Conservation (phyloP, 2,113 vertebrate species). For the Phainopepla nitens region DNA sequence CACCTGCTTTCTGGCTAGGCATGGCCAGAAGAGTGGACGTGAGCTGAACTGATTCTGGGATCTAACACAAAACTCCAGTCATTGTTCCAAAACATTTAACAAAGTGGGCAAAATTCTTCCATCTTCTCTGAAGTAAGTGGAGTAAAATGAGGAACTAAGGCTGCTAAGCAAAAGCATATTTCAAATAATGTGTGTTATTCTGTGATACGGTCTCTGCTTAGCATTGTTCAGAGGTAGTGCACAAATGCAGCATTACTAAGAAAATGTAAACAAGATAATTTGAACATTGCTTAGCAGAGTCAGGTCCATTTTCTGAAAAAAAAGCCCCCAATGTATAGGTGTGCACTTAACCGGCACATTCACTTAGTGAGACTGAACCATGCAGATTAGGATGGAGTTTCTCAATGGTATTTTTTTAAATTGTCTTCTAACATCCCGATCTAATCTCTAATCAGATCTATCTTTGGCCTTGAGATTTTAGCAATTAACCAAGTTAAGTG, state of each 20-base stretch:
- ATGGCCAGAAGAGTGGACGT: background rate
- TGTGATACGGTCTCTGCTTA: background rate
- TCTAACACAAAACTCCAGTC: background rate
- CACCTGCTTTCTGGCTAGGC: background rate
- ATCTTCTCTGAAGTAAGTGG: background rate
- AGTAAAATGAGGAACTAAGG: background rate
- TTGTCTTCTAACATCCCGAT: background rate
- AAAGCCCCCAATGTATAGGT: background rate
- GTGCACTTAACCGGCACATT: background rate
- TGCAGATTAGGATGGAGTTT: rapidly evolving
- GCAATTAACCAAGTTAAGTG: background rate
- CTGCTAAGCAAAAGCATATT: background rate
- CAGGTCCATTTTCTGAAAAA: background rate
- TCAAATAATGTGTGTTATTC: background rate
- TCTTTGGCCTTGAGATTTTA: background rate
- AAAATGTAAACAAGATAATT: constrained; percentile 42
- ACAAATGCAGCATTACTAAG: constrained; percentile 10
- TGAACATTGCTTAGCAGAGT: constrained; percentile 22
- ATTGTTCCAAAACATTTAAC: background rate
- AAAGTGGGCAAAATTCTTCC: background rate
- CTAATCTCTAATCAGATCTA: background rate
- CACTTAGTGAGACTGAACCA: background rate
- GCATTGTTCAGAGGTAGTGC: constrained; percentile 50
- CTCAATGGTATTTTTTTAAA: background rate
- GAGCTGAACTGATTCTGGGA: background rate